phyloP scores from a whole-genome alignment of 2,888 invertebrate genomes.

The Druceiella hillmani region DNA sequence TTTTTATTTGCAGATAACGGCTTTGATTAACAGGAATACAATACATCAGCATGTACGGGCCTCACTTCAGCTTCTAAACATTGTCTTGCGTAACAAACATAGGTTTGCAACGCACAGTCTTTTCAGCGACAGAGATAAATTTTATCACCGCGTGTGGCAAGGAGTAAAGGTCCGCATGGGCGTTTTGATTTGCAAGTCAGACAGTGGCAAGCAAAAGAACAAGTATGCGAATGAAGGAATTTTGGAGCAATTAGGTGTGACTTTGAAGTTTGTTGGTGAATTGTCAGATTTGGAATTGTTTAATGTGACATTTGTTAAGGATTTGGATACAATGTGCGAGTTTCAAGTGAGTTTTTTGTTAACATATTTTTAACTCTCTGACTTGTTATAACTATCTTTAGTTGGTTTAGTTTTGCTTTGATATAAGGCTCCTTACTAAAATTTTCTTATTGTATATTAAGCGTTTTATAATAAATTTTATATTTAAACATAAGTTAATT shows the following conservation, averaged over 20 bases:
- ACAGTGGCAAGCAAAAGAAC: too few relatives aligned
- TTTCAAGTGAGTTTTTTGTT: too few relatives aligned
- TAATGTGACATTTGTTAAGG: constrained; percentile 30
- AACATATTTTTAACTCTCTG: too few relatives aligned
- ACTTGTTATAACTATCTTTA: too few relatives aligned
- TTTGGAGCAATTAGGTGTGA: constrained; percentile 34
- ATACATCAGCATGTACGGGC: constrained; percentile 36
- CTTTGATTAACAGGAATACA: constrained; percentile 30
- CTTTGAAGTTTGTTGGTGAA: constrained; percentile 38
- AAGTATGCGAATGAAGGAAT: constrained; percentile 22
- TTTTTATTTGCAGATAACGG: constrained; percentile 34
- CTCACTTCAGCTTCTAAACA: constrained; percentile 36
- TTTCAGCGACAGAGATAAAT: constrained; percentile 35
- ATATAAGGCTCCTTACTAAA: too few relatives aligned
- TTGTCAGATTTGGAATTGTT: constrained; percentile 35
- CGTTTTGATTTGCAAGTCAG: constrained; percentile 26
- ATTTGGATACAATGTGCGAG: too few relatives aligned
- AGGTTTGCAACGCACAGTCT: constrained; percentile 36
- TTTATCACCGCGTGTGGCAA: constrained; percentile 36
- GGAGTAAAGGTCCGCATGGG: constrained; percentile 31
- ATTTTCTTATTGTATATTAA: too few relatives aligned
- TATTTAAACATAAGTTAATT: too few relatives aligned
- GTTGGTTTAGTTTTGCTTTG: too few relatives aligned
- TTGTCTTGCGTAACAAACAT: constrained; percentile 35
- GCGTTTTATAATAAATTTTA: too few relatives aligned